phyloP scores from a whole-genome alignment of 2,888 invertebrate genomes.

The Leucozona laternaria region DNA sequence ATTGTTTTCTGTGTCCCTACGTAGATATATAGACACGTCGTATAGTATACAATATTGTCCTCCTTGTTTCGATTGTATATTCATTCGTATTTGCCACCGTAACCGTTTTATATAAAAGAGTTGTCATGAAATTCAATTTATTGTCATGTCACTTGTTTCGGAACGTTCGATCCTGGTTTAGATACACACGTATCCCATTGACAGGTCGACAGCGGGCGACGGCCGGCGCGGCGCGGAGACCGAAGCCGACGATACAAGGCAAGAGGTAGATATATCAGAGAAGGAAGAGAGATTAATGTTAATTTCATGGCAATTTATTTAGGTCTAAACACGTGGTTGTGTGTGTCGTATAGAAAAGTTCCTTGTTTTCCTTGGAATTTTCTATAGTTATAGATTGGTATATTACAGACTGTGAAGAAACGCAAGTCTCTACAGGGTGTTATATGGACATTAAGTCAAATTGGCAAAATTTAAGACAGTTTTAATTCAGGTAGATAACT shows the following conservation, averaged over 20 bases:
- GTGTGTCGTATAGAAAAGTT: conserved; percentile 34
- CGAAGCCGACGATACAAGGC: background rate
- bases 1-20: conserved; percentile 38
- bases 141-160: conserved; percentile 71
- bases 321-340: conserved; percentile 69
- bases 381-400: background rate
- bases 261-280: conserved; percentile 10
- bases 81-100: conserved; percentile 64
- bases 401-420: background rate
- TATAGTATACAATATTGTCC: conserved; percentile 11
- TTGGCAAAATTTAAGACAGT: background rate
- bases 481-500: background rate
- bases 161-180: conserved; percentile 33
- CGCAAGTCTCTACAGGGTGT: background rate
- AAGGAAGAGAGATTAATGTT: conserved; percentile 62
- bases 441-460: background rate
- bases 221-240: no score
- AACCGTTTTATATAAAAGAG: conserved; percentile 63
- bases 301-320: conserved; percentile 75
- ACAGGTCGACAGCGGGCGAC: background rate
- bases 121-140: conserved; percentile 76
- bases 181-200: conserved; percentile 9
- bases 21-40: background rate
- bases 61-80: conserved; percentile 59
- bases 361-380: conserved; percentile 32